phyloP scores from a whole-genome alignment of 2,888 invertebrate genomes.

The Erebia palarica region DNA sequence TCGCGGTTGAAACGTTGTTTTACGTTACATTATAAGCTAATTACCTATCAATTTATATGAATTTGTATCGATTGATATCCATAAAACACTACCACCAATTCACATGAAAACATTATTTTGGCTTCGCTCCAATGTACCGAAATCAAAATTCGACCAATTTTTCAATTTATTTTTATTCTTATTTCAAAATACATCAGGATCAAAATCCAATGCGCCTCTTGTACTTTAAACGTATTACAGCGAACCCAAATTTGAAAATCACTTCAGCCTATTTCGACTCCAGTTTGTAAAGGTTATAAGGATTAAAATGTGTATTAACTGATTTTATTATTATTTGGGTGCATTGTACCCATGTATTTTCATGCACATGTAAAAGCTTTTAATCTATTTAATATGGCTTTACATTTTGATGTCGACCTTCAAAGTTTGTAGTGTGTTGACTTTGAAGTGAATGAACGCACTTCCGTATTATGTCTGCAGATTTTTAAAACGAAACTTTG shows the following conservation, averaged over 20 bases:
- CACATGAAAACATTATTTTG: neutral
- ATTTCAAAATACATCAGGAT: neutral
- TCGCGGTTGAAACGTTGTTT: no score
- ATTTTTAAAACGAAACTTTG: neutral
- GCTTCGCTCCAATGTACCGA: neutral
- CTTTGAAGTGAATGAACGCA: conserved; percentile 1
- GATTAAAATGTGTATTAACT: neutral
- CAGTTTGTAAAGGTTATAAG: neutral
- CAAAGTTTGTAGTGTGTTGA: neutral
- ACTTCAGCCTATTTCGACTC: neutral
- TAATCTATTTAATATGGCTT: neutral
- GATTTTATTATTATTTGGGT: neutral
- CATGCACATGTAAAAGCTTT: neutral
- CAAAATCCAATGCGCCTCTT: neutral
- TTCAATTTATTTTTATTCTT: neutral
- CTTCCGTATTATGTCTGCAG: neutral
- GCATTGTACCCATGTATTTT: neutral
- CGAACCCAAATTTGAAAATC: neutral
- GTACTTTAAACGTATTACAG: neutral
- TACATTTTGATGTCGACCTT: neutral
- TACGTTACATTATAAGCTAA: no score
- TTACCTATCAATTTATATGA: neutral
- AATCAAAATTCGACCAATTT: neutral
- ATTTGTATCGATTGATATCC: neutral
- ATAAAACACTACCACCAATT: neutral